A percentile compares a stretch with the other conserved stretches of the same genome.
Conservation (phyloP, 35 echinoderm and acorn worm species). For the Lytechinus variegatus region DNA sequence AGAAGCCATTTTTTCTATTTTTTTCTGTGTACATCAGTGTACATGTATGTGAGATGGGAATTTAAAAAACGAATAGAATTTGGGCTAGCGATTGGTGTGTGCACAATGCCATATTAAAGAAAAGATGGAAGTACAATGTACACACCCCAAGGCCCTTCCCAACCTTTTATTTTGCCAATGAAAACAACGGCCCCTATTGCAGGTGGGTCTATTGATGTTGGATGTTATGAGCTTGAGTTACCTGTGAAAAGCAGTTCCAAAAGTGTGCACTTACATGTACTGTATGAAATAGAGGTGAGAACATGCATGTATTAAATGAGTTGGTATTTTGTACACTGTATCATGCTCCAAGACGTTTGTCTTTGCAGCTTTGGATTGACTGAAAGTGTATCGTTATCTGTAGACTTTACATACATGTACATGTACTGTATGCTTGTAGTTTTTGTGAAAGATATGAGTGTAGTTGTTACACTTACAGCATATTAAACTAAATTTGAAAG, state of each 20-base stretch:
- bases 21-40: no score
- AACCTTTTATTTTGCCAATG: background rate
- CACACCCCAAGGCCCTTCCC: background rate
- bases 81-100: background rate
- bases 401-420: background rate
- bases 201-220: background rate
- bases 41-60: background rate
- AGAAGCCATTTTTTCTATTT: no score
- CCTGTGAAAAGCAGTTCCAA: background rate
- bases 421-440: background rate
- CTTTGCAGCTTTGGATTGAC: background rate
- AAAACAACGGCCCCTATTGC: background rate
- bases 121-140: background rate
- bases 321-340: no score
- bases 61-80: background rate
- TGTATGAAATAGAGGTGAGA: background rate
- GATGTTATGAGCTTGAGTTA: constrained; percentile 21
- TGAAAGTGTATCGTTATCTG: background rate
- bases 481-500: no score
- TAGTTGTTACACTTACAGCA: no score
- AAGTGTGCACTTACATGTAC: background rate
- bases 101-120: background rate
- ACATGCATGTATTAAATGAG: no score
- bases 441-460: no score
- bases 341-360: no score